Evolutionary conservation across 2,113 vertebrate genomes (phyloP).

Genomic region (Lipophrys pholis): DNA sequence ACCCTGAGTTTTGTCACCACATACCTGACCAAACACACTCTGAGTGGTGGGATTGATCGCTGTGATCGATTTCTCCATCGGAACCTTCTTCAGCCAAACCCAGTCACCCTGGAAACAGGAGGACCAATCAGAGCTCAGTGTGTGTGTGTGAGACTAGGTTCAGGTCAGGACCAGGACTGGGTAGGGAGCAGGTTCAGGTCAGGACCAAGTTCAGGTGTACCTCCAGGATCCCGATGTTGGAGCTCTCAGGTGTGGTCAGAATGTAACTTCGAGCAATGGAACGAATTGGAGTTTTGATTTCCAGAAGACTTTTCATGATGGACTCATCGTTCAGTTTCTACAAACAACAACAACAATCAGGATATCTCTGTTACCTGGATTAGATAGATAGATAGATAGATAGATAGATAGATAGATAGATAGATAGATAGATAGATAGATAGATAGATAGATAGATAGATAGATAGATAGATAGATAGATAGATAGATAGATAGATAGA

Average conservation of each 20-base stretch:
- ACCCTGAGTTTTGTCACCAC: no score
- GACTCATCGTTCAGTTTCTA: slow-evolving; percentile 76
- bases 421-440: no score
- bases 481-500: no score
- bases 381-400: no score
- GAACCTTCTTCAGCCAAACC: slow-evolving; percentile 92
- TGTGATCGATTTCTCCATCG: slow-evolving; percentile 64
- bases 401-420: no score
- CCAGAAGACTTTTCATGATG: slow-evolving; percentile 74
- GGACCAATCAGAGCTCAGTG: slow-evolving; percentile 13
- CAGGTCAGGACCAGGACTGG: no score
- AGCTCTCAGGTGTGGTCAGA: slow-evolving; percentile 69
- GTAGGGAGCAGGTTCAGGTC: no score
- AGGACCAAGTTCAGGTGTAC: slow-evolving; percentile 41
- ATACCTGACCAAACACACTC: slow-evolving; percentile 67
- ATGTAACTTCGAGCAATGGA: slow-evolving; percentile 72
- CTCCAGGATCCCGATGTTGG: slow-evolving; percentile 76
- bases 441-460: no score
- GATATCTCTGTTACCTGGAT: no score
- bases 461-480: no score
- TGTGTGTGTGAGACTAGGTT: not conserved
- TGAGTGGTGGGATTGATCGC: slow-evolving; percentile 71
- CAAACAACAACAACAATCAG: not conserved
- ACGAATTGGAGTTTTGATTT: slow-evolving; percentile 66
- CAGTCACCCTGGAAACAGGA: slow-evolving; percentile 86